Conservation (phyloP, 2,888 invertebrate species). For the Eupelmus urozonus region DNA sequence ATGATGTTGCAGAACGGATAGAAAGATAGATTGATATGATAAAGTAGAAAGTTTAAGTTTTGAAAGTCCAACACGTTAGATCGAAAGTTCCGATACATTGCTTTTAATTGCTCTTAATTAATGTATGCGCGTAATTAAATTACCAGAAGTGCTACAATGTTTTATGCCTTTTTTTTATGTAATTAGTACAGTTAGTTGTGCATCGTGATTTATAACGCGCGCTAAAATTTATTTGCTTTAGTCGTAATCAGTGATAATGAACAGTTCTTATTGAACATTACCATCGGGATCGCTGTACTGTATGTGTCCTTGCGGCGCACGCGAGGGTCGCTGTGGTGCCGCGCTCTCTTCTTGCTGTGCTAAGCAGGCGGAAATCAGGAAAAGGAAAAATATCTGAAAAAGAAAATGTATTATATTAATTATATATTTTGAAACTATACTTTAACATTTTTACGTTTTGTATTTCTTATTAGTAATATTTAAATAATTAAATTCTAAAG, state of each 20-base stretch:
- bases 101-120: conserved; percentile 43
- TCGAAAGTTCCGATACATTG: conserved; percentile 49
- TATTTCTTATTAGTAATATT: no score
- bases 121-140: conserved; percentile 28
- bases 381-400: conserved; percentile 66
- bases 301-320: conserved; percentile 68
- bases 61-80: conserved; percentile 20
- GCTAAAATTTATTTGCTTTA: background rate
- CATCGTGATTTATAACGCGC: background rate
- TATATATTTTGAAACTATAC: no score
- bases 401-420: no score
- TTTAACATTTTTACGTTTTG: background rate
- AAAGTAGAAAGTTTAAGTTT: conserved; percentile 47
- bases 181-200: background rate
- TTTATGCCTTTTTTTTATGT: background rate
- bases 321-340: conserved; percentile 59
- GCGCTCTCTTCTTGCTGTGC: conserved; percentile 49
- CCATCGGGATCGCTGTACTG: conserved; percentile 71
- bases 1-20: conserved; percentile 27
- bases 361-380: conserved; percentile 63
- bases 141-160: background rate
- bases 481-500: no score
- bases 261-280: conserved; percentile 57
- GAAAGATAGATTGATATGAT: conserved; percentile 47
- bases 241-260: background rate